phyloP scores from a whole-genome alignment of 2,888 invertebrate genomes.

The Atrina japonica region DNA sequence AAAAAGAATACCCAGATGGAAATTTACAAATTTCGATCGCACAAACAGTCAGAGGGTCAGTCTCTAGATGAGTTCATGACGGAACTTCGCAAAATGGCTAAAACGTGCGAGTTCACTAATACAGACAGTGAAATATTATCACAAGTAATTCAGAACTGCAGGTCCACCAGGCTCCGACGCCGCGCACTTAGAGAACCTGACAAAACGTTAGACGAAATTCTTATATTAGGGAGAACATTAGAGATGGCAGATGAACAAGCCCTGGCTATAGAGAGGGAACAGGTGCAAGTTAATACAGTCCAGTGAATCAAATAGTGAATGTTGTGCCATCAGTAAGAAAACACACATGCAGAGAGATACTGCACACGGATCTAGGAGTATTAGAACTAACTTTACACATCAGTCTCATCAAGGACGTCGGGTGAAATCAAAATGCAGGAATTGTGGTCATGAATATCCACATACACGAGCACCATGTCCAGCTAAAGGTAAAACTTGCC shows the following conservation, averaged over 20 bases:
- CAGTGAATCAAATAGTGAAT: not conserved
- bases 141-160: slow-evolving; percentile 52
- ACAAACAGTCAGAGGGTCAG: slow-evolving; percentile 47
- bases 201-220: slow-evolving; percentile 30
- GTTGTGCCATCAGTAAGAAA: not conserved
- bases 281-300: not conserved
- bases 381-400: no score
- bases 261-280: slow-evolving; percentile 41
- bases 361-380: no score
- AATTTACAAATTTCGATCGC: slow-evolving; percentile 45
- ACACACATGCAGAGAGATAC: not conserved
- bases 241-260: slow-evolving; percentile 49
- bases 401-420: not conserved
- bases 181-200: slow-evolving; percentile 49
- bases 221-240: slow-evolving; percentile 39
- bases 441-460: not conserved
- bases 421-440: not conserved
- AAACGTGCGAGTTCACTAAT: slow-evolving; percentile 42
- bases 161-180: slow-evolving; percentile 46
- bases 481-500: not conserved
- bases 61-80: slow-evolving; percentile 51
- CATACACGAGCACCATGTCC: not conserved
- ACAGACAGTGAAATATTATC: slow-evolving; percentile 44
- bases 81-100: slow-evolving; percentile 48
- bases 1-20: slow-evolving; percentile 50